Evolutionary conservation across 2,797 vertebrate genomes (phyloP), one percentile per base, ranked within the genome.

Genomic region (Pygocentrus nattereri): DNA sequence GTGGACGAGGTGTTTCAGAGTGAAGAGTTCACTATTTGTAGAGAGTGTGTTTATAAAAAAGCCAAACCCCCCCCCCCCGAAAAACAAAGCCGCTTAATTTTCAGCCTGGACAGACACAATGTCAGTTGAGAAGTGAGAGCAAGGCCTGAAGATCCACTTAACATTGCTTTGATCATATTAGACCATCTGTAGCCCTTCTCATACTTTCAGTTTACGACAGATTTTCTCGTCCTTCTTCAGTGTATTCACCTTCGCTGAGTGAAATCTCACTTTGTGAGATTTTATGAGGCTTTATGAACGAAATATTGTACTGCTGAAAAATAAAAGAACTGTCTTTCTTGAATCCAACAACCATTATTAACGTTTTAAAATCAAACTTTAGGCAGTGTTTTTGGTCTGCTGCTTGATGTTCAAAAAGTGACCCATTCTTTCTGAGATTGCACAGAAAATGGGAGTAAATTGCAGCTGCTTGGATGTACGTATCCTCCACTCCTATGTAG

Each of bases 111-210:
- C 80, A 87, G 90, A 88, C 91, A 91, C 89, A 90, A 91, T 92
- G 93, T 93, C 91, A 92, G 88, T 87, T 89, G 86, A 90, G 92
- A 92, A 88, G 88, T 87, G 87, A 87, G 91, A 91, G 90, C 91
- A 94, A 94, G 88, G 89, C 92, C 90, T 85, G 89, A 85, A 94
- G 91, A 94, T 94, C 91, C 91, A 94, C 92, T 94, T 94, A 92
- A 89, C 90, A 88, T 93, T 88, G 88, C 93, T 94, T 94, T 94
- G 92, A 95, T 94, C 91, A 93, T 90, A 92, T 93, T 94, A 92
- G 87, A 88, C 90, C 89, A 92, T 89, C 90, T 85, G 62, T 69
- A 74, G 89, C 86, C 88, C 80, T 41, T 88, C 85, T 91, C 88
- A 84, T 79, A 78, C 88, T 88, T 93, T 92, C 89, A 90, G 87